Evolutionary conservation across 2,113 vertebrate species (phyloP).

Genomic region (Psophia crepitans): DNA sequence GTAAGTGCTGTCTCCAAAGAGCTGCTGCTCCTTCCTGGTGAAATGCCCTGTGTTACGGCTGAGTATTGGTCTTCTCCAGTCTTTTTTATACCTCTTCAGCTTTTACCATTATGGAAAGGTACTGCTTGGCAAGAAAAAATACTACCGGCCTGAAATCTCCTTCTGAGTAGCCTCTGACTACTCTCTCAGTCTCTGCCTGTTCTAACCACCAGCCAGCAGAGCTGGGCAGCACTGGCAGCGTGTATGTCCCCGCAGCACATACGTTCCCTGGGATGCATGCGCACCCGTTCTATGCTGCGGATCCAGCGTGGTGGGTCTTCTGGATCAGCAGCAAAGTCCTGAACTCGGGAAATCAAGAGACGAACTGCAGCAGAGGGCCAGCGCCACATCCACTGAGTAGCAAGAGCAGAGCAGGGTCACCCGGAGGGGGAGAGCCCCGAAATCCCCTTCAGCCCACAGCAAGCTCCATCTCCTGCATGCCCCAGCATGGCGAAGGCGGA

Average conservation of each 20-base stretch:
- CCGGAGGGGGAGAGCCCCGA: accelerated
- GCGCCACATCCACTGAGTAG: accelerated
- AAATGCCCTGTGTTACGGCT: accelerated
- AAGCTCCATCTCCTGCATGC: neutral
- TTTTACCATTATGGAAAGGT: neutral
- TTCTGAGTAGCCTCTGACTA: neutral
- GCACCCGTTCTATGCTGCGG: too few species aligned
- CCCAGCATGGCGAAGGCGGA: too few species aligned
- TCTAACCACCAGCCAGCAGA: too few species aligned
- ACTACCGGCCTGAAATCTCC: neutral
- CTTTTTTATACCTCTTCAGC: neutral
- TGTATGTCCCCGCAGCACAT: accelerated
- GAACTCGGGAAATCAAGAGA: accelerated
- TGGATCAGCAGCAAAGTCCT: accelerated
- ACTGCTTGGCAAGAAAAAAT: neutral
- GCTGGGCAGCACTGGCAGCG: neutral
- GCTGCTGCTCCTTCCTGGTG: neutral
- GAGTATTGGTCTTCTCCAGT: neutral
- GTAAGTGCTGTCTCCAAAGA: neutral
- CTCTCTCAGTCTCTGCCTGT: neutral
- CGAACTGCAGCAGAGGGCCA: too few species aligned
- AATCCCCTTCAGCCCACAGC: neutral
- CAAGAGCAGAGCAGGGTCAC: neutral
- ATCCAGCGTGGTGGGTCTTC: too few species aligned
- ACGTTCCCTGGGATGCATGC: accelerated